phyloP scores from a whole-genome alignment of 1,140 invertebrate genomes.

The Saccostrea cuccullata region DNA sequence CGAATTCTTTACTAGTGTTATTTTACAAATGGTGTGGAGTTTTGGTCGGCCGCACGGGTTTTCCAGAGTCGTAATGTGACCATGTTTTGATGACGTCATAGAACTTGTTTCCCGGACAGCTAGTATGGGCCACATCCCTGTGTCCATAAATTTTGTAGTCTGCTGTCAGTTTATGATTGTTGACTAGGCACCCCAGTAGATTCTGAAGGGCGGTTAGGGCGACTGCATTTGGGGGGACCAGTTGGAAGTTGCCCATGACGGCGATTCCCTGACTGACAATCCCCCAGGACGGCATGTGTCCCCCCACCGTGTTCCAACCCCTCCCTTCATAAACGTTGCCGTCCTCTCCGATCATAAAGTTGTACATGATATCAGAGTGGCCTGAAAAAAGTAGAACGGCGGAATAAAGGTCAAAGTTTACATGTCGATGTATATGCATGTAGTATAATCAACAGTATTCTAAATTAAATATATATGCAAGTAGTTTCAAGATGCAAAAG shows the following conservation, averaged over 20 bases:
- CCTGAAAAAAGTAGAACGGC: constrained; percentile 44
- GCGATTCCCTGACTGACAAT: constrained; percentile 75
- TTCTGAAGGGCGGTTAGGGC: constrained; percentile 73
- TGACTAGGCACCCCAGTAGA: constrained; percentile 77
- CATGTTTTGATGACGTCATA: constrained; percentile 80
- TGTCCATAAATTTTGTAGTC: constrained; percentile 80
- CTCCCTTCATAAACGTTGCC: constrained; percentile 87
- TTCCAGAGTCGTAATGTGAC: constrained; percentile 73
- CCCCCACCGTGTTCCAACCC: constrained; percentile 84
- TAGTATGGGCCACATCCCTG: constrained; percentile 76
- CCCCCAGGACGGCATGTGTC: constrained; percentile 85
- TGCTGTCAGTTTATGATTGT: constrained; percentile 68
- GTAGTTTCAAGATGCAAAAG: too few relatives aligned
- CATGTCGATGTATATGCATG: too few relatives aligned
- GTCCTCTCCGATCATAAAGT: constrained; percentile 88
- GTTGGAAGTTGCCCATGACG: constrained; percentile 57
- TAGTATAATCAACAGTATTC: too few relatives aligned
- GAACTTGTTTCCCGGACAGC: constrained; percentile 80
- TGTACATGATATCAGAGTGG: constrained; percentile 86
- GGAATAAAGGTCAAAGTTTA: too few relatives aligned
- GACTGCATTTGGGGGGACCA: constrained; percentile 68
- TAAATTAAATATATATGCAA: too few relatives aligned
- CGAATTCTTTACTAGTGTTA: neutral
- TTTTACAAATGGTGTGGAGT: neutral
- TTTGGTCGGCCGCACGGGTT: constrained; percentile 23